phyloP scores from a whole-genome alignment of 2,888 invertebrate genomes.

The Abrostola tripartita region DNA sequence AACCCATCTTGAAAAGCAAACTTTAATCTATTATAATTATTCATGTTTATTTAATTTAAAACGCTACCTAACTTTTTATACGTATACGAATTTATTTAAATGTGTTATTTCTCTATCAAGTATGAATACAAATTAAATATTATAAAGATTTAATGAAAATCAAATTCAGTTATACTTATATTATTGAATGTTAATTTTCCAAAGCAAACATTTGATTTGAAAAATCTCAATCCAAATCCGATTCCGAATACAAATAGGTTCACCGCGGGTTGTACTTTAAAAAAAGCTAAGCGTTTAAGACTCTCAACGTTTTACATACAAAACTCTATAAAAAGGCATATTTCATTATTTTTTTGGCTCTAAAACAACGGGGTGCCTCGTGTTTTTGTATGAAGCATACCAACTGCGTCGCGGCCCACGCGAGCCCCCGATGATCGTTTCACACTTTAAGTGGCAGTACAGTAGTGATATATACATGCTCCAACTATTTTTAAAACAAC shows the following conservation, averaged over 20 bases:
- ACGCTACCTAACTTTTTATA: slow-evolving; percentile 36
- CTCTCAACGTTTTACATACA: slow-evolving; percentile 79
- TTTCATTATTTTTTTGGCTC: slow-evolving; percentile 84
- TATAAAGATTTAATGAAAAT: slow-evolving; percentile 36
- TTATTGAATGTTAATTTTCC: slow-evolving; percentile 60
- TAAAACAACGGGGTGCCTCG: slow-evolving; percentile 86
- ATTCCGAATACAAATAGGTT: slow-evolving; percentile 61
- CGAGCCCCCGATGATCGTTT: slow-evolving; percentile 78
- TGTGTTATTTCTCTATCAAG: slow-evolving; percentile 50
- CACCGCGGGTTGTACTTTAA: slow-evolving; percentile 75
- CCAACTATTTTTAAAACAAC: slow-evolving; percentile 74
- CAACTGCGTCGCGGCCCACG: slow-evolving; percentile 80
- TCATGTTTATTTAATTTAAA: slow-evolving; percentile 36
- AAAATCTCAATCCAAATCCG: slow-evolving; percentile 55
- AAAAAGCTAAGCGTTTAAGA: slow-evolving; percentile 78
- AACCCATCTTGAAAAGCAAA: slow-evolving; percentile 29
- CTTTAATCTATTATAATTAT: slow-evolving; percentile 41
- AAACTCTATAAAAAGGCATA: slow-evolving; percentile 81
- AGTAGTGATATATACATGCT: slow-evolving; percentile 78
- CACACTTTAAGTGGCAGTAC: slow-evolving; percentile 85
- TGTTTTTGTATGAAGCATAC: slow-evolving; percentile 82
- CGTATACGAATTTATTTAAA: slow-evolving; percentile 44
- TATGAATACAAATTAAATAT: slow-evolving; percentile 34
- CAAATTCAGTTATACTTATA: slow-evolving; percentile 52
- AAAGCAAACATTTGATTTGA: slow-evolving; percentile 55